Evolutionary conservation across 1,140 invertebrate genomes (phyloP).

Genomic region (Diorhabda carinulata): DNA sequence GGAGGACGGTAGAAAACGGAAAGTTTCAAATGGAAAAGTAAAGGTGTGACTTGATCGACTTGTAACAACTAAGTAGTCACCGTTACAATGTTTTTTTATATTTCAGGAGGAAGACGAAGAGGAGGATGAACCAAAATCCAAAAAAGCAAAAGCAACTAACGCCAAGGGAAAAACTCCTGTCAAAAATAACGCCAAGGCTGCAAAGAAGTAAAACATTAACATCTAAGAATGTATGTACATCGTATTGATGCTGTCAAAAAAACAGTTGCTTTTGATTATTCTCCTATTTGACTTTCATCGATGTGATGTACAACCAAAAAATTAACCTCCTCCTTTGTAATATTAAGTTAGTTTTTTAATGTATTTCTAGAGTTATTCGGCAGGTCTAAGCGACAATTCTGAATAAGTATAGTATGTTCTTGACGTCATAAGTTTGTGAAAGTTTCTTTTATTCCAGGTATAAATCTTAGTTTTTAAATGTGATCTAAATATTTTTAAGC

Average conservation of each 20-base stretch:
- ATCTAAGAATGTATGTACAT: conserved; percentile 4
- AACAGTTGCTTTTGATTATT: too few species aligned
- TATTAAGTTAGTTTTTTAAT: conserved; percentile 20
- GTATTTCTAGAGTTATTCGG: conserved; percentile 12
- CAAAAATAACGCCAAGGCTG: conserved; percentile 51
- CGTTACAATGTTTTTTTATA: conserved; percentile 23
- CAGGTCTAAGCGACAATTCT: background rate
- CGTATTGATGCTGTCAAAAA: too few species aligned
- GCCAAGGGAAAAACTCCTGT: conserved; percentile 52
- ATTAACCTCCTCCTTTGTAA: background rate
- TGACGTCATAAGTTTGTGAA: conserved; percentile 2
- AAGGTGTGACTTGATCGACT: conserved; percentile 21
- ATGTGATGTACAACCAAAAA: background rate
- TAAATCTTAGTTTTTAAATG: background rate
- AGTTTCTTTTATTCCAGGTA: conserved; percentile 2
- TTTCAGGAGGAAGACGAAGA: conserved; percentile 59
- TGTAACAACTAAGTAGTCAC: conserved; percentile 10
- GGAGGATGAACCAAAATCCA: conserved; percentile 60
- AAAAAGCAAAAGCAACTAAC: conserved; percentile 62
- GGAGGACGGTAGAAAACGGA: conserved; percentile 31
- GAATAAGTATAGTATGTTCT: conserved; percentile 20
- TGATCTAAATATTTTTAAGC: background rate
- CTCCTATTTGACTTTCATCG: too few species aligned
- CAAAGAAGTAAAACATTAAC: conserved; percentile 30
- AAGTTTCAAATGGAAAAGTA: conserved; percentile 31